phyloP scores from a whole-genome alignment of 2,113 vertebrate species.

The Myrmecobius fasciatus region DNA sequence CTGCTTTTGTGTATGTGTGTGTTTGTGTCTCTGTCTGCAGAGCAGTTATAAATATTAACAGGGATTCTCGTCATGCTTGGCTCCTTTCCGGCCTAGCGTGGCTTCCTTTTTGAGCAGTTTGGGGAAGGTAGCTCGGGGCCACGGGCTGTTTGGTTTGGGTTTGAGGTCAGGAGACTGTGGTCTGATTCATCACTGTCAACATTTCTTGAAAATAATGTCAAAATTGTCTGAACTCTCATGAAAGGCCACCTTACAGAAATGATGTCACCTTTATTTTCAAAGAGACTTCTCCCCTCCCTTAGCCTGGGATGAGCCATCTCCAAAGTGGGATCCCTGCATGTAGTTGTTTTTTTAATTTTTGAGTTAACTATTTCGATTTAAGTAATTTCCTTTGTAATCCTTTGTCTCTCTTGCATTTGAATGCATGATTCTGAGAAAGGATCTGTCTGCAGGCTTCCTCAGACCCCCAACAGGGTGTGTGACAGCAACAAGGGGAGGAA shows the following conservation, averaged over 20 bases:
- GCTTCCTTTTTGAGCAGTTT: neutral
- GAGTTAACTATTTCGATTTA: neutral
- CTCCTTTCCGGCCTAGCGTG: neutral
- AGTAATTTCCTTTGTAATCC: neutral
- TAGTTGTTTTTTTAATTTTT: neutral
- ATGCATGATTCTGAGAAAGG: neutral
- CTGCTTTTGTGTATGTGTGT: too few species aligned
- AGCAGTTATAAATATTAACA: neutral
- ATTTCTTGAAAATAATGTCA: neutral
- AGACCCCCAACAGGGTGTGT: neutral
- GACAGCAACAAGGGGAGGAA: neutral
- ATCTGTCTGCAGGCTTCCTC: neutral
- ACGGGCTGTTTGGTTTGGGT: neutral
- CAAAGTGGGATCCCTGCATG: neutral
- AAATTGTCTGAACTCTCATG: neutral
- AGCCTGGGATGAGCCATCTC: neutral
- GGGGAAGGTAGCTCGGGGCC: neutral
- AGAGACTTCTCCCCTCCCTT: neutral
- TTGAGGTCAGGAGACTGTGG: neutral
- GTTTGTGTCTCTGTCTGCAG: neutral
- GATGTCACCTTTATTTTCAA: neutral
- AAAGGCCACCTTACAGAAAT: neutral
- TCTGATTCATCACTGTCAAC: neutral
- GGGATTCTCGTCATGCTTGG: neutral
- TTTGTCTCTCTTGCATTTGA: neutral